phyloP scores from a whole-genome alignment of 2,888 invertebrate species.

The Byasa hedistus region DNA sequence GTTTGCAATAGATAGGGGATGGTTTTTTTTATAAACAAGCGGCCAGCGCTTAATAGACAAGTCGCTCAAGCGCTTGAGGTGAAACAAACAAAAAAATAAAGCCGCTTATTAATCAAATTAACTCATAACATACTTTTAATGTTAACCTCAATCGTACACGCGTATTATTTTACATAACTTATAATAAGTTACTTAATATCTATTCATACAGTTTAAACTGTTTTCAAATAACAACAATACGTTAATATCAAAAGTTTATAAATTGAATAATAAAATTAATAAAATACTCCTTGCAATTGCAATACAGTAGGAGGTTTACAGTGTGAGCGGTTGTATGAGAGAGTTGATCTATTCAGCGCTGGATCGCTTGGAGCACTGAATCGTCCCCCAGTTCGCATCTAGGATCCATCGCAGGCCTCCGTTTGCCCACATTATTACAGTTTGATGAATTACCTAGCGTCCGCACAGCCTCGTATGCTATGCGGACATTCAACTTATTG shows the following conservation, averaged over 20 bases:
- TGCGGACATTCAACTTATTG: constrained; percentile 63
- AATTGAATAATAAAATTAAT: too few species aligned
- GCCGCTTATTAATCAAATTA: too few species aligned
- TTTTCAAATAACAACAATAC: too few species aligned
- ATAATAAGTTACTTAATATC: too few species aligned
- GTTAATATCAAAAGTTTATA: too few species aligned
- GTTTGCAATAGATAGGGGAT: constrained; percentile 68
- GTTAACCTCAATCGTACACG: too few species aligned
- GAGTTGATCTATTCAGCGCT: constrained; percentile 53
- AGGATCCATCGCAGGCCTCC: constrained; percentile 55
- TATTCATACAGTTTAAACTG: too few species aligned
- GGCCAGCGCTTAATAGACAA: constrained; percentile 65
- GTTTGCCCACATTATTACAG: constrained; percentile 70
- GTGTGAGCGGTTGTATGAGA: constrained; percentile 16
- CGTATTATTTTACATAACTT: too few species aligned
- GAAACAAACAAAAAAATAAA: too few species aligned
- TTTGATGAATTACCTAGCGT: constrained; percentile 66
- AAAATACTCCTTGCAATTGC: not conserved
- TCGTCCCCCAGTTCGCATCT: constrained; percentile 59
- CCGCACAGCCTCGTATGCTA: constrained; percentile 36
- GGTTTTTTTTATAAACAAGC: constrained; percentile 49
- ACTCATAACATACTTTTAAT: too few species aligned
- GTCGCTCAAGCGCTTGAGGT: constrained; percentile 14
- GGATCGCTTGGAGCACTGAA: constrained; percentile 41
- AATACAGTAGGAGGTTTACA: not conserved